A percentile compares a stretch with the other conserved stretches of the same genome.
Evolutionary conservation across 2,888 invertebrate species (phyloP).

Genomic region (Dascillus cervinus): DNA sequence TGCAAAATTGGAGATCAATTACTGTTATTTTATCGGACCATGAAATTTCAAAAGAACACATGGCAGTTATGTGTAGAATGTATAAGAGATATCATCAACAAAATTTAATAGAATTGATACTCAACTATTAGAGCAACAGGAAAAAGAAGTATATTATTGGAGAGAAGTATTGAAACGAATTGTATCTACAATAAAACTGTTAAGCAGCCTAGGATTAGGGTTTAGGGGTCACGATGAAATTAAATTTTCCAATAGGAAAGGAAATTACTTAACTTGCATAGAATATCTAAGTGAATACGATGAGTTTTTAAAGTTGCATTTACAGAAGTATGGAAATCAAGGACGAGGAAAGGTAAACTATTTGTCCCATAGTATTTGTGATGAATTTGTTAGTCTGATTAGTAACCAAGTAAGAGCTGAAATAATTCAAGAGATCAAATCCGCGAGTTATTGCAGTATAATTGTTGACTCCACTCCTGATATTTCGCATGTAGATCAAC

Average conservation of each 20-base stretch:
- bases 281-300: slow-evolving; percentile 28
- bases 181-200: slow-evolving; percentile 1
- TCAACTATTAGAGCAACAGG: not conserved
- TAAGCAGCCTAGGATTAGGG: not conserved
- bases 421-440: slow-evolving; percentile 18
- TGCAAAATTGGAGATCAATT: slow-evolving; percentile 2
- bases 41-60: slow-evolving; percentile 1
- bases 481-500: slow-evolving; percentile 20
- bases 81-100: slow-evolving; percentile 1
- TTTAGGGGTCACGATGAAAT: slow-evolving; percentile 4
- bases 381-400: slow-evolving; percentile 22
- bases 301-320: slow-evolving; percentile 25
- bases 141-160: slow-evolving; percentile 2
- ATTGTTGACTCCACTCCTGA: slow-evolving; percentile 24
- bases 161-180: slow-evolving; percentile 1
- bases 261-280: slow-evolving; percentile 24
- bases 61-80: not conserved
- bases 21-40: not conserved
- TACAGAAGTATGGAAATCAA: slow-evolving; percentile 21
- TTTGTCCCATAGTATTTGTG: slow-evolving; percentile 20
- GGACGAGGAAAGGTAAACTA: slow-evolving; percentile 19
- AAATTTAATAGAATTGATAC: slow-evolving; percentile 1
- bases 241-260: slow-evolving; percentile 20
- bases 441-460: slow-evolving; percentile 17
- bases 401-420: slow-evolving; percentile 12